A percentile compares a stretch with the other conserved stretches of the same genome.
phyloP scores from a whole-genome alignment of 2,888 invertebrate genomes.

The Disparrhopalites patrizii region DNA sequence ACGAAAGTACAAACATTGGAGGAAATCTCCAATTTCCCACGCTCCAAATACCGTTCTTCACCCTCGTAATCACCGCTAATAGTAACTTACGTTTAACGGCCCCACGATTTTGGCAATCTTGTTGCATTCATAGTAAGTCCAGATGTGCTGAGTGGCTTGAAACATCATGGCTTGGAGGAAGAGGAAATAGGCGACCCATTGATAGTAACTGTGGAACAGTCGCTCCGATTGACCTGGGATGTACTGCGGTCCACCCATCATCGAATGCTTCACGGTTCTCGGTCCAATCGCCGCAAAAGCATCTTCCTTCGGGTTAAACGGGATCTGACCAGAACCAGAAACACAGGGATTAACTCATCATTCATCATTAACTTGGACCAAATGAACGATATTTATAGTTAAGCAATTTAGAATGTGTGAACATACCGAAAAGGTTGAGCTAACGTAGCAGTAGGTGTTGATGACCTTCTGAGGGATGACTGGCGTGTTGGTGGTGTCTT shows the following conservation, averaged over 20 bases:
- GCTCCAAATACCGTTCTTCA: no score
- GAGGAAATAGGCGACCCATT: conserved; percentile 40
- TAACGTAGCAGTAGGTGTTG: conserved; percentile 44
- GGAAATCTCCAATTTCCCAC: not conserved
- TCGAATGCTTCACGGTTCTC: not conserved
- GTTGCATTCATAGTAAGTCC: conserved; percentile 14
- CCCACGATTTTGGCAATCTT: conserved; percentile 20
- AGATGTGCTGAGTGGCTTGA: conserved; percentile 12
- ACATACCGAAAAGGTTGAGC: conserved; percentile 46
- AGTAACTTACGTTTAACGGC: conserved; percentile 18
- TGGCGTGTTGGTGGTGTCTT: conserved; percentile 36
- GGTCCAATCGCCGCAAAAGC: conserved; percentile 10
- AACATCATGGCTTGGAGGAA: conserved; percentile 28
- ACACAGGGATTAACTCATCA: not conserved
- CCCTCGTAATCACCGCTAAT: not conserved
- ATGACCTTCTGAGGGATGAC: conserved; percentile 41
- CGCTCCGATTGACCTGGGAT: conserved; percentile 35
- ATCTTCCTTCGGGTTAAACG: conserved; percentile 25
- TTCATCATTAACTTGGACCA: not conserved
- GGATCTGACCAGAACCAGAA: no score
- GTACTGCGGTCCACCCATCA: conserved; percentile 36
- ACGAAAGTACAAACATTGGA: no score
- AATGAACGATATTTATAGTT: not conserved
- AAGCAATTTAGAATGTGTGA: not conserved
- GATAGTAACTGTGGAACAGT: conserved; percentile 43